Evolutionary conservation across 2,888 invertebrate species (phyloP).

Genomic region (Caenorhabditis virilis): DNA sequence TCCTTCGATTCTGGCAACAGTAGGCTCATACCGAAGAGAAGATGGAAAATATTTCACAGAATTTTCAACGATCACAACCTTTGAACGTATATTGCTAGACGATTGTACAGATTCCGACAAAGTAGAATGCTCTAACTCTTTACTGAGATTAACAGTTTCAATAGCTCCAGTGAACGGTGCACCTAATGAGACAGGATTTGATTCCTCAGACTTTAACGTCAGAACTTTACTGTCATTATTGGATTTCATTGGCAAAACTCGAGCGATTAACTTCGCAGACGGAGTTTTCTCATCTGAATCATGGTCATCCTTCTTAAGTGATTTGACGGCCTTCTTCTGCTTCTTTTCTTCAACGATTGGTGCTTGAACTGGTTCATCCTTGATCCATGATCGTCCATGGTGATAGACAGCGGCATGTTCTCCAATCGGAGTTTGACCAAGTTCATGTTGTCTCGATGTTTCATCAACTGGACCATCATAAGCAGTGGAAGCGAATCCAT

Average conservation of each 20-base stretch:
- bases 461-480: conserved; percentile 42
- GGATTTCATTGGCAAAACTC: conserved; percentile 20
- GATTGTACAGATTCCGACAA: conserved; percentile 2
- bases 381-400: conserved; percentile 17
- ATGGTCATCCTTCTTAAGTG: neutral
- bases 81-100: neutral
- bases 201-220: neutral
- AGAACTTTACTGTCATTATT: neutral
- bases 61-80: conserved; percentile 2
- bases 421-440: conserved; percentile 15
- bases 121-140: conserved; percentile 6
- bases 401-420: conserved; percentile 37
- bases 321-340: neutral
- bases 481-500: conserved; percentile 13
- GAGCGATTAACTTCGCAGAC: conserved; percentile 32
- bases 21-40: conserved; percentile 15
- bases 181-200: neutral
- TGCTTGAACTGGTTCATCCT: neutral
- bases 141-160: neutral
- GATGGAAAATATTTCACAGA: conserved; percentile 32
- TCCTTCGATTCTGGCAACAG: conserved; percentile 34
- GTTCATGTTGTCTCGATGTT: conserved; percentile 9
- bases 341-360: neutral
- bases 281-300: conserved; percentile 6
- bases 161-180: neutral